These are phyloP conservation scores for Minunthozetes semirufus DNA, from an alignment of 2,888 invertebrate species.

Conservation along the genomic window DNA sequence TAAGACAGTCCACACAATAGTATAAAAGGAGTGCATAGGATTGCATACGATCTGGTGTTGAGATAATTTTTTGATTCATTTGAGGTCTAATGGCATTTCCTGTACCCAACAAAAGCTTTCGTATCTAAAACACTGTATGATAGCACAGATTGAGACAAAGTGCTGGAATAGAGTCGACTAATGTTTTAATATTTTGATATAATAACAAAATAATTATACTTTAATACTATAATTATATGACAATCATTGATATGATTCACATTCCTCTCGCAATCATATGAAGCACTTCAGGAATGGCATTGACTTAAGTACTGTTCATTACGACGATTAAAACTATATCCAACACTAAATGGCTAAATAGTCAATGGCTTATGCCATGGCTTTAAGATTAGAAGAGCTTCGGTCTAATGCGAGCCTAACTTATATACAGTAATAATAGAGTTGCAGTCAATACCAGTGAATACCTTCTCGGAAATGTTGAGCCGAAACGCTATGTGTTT, in stretches of 20 bases:
- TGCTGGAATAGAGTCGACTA: background rate
- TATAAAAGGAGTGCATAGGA: background rate
- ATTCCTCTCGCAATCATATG: background rate
- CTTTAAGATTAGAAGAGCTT: background rate
- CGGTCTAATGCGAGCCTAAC: background rate
- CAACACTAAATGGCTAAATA: background rate
- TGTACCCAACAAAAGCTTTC: background rate
- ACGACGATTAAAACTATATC: conserved; percentile 5
- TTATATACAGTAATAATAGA: conserved; percentile 6
- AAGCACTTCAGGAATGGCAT: background rate
- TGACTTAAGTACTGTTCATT: conserved; percentile 4
- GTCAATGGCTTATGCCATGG: conserved; percentile 12
- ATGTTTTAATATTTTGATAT: conserved; percentile 7
- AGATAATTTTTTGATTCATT: conserved; percentile 20
- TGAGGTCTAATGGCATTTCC: conserved; percentile 18
- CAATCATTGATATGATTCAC: conserved; percentile 2
- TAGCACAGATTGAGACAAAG: background rate
- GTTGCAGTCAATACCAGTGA: background rate
- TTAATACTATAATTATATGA: background rate
- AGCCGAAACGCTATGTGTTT: background rate
- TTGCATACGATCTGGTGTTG: background rate
- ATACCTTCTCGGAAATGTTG: conserved; percentile 17
- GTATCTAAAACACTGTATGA: background rate
- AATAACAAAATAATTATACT: conserved; percentile 17
- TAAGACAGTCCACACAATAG: background rate